Evolutionary conservation across 2,113 vertebrate genomes (phyloP), one percentile per base, ranked within the genome.

Genomic region (Coturnix japonica): DNA sequence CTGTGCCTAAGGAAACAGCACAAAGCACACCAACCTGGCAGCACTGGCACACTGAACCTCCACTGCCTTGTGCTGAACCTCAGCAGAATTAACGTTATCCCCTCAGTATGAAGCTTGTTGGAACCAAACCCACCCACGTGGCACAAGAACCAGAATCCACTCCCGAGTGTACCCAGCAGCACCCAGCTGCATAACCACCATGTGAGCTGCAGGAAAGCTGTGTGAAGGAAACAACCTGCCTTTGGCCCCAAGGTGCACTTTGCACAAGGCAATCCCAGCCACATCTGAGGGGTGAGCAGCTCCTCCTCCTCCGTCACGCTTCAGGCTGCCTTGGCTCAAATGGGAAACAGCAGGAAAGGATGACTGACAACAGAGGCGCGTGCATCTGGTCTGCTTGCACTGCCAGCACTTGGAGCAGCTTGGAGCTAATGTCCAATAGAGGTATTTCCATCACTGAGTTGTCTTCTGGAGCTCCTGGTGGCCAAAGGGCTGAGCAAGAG

Each of bases 181-280:
- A 63, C 11, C n/a, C n/a, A n/a, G 35, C 60, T 63, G 35, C 25
- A 18, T 17, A 39, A 18, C 35, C 16, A 7, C 35, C 11, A 10
- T 18, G 35, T 15, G 23, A 61, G 35, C n/a, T 3, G 1, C 0
- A 4, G 35, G 35, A 13, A 7, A 2, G 19, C 35, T 0, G 11
- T 84, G 33, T 1, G 2, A 31, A 46, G 16, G 11, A 77, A 65
- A 43, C 37, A 65, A 47, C 22, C 5, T 0, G 1, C 19, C 25
- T 11, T 11, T 7, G 20, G 28, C 14, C 18, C 19, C n/a, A 13
- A 70, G 31, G 17, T 0, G 2, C 22, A 21, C 57, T 81, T 65
- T 39, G 49, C 13, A 30, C 43, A 7, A 22, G 22, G 8, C 37
- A 21, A 20, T 59, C 64, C 44, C 37, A 46, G 13, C 21, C 31